These are phyloP conservation scores for Eugnorisma glareosa DNA, from an alignment of 2,888 invertebrate genomes.

Conservation along the genomic window DNA sequence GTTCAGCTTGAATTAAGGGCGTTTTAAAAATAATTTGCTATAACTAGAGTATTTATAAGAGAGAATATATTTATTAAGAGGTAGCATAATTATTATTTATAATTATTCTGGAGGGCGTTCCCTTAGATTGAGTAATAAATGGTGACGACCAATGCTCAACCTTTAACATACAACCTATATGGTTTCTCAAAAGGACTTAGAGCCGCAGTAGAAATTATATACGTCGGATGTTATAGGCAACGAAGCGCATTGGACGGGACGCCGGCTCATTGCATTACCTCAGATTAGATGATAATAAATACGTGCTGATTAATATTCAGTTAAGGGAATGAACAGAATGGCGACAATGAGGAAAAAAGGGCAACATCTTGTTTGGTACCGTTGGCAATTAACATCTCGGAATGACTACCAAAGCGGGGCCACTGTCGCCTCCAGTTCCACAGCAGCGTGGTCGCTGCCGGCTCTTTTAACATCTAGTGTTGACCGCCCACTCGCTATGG, in stretches of 20 bases:
- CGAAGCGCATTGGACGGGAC: background rate
- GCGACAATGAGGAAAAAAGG: conserved; percentile 2
- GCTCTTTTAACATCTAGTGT: conserved; percentile 31
- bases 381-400: conserved; percentile 37
- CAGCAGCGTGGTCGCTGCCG: background rate
- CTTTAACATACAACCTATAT: background rate
- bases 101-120: background rate
- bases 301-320: conserved; percentile 13
- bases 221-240: background rate
- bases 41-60: background rate
- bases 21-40: conserved; percentile 31
- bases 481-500: conserved; percentile 9
- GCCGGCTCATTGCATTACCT: conserved; percentile 26
- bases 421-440: background rate
- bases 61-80: conserved; percentile 18
- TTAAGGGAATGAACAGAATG: conserved; percentile 9
- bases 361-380: conserved; percentile 25
- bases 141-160: background rate
- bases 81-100: background rate
- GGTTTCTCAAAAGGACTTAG: background rate
- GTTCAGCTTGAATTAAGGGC: conserved; percentile 24
- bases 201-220: background rate
- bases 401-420: conserved; percentile 23
- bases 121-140: conserved; percentile 29
- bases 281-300: conserved; percentile 29